Evolutionary conservation across 1,140 invertebrate genomes (phyloP).

Genomic region (Scaptomyza graminum): DNA sequence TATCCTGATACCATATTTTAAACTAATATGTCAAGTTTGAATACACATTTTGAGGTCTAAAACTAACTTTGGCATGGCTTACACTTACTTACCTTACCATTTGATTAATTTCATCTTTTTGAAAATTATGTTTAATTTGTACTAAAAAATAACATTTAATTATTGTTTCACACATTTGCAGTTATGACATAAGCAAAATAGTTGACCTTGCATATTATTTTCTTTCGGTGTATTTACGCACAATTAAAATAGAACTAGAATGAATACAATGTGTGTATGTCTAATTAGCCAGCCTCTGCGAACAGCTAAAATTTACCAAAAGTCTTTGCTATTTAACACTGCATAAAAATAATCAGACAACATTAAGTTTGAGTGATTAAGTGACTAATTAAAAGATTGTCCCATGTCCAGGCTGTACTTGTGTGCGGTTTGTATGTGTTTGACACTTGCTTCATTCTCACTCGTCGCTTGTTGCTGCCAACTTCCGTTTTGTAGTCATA

Average conservation of each 20-base stretch:
- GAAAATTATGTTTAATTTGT: no score
- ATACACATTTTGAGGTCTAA: no score
- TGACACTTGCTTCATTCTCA: conserved; percentile 58
- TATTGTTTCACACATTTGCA: no score
- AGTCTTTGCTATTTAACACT: conserved; percentile 40
- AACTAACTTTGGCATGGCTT: no score
- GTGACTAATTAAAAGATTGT: conserved; percentile 34
- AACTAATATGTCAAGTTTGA: no score
- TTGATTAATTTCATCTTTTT: no score
- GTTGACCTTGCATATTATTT: neutral
- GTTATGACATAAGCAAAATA: no score
- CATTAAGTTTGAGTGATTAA: conserved; percentile 39
- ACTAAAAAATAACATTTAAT: no score
- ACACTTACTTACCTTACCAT: no score
- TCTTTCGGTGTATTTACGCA: conserved; percentile 9
- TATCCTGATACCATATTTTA: no score
- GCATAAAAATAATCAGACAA: conserved; percentile 43
- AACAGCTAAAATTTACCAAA: conserved; percentile 12
- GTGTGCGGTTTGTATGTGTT: conserved; percentile 1
- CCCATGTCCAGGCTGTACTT: conserved; percentile 13
- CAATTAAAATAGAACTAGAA: conserved; percentile 21
- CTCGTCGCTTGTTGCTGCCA: conserved; percentile 32
- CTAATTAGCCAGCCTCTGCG: conserved; percentile 5
- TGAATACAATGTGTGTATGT: conserved; percentile 17
- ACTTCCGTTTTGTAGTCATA: conserved; percentile 61